phyloP scores from a whole-genome alignment of 2,888 invertebrate species.

The Catocala sponsa region DNA sequence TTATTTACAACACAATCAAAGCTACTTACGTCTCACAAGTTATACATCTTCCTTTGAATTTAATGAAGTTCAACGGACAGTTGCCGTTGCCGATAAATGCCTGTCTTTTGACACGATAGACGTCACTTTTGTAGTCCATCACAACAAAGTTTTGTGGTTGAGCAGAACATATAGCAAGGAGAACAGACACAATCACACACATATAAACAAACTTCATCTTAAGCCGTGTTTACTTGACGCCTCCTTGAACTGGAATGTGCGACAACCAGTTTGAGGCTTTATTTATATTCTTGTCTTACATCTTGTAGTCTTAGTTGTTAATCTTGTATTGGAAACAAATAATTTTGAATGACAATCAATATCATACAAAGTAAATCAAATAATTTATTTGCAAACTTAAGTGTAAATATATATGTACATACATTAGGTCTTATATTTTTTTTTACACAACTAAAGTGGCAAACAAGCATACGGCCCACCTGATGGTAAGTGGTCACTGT shows the following conservation, averaged over 20 bases:
- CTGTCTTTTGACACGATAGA: constrained; percentile 6
- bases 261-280: not conserved
- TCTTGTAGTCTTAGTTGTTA: too few relatives aligned
- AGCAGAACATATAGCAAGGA: not conserved
- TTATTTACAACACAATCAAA: not conserved
- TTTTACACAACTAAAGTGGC: too few relatives aligned
- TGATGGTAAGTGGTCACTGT: too few relatives aligned
- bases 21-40: constrained; percentile 7
- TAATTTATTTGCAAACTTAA: too few relatives aligned
- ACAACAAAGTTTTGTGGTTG: too few relatives aligned
- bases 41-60: constrained; percentile 1
- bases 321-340: not conserved
- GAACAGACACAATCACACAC: not conserved
- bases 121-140: not conserved
- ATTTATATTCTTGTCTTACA: not conserved
- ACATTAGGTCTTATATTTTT: too few relatives aligned
- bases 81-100: not conserved
- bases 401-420: too few relatives aligned
- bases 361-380: too few relatives aligned
- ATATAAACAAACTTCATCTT: not conserved
- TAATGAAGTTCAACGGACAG: not conserved
- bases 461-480: too few relatives aligned
- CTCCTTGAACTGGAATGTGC: not conserved
- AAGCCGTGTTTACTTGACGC: not conserved
- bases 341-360: too few relatives aligned